Percentiles rank a stretch among this genome's conserved stretches.
Evolutionary conservation across 1,140 invertebrate genomes (phyloP).

Genomic region (Nephila pilipes): DNA sequence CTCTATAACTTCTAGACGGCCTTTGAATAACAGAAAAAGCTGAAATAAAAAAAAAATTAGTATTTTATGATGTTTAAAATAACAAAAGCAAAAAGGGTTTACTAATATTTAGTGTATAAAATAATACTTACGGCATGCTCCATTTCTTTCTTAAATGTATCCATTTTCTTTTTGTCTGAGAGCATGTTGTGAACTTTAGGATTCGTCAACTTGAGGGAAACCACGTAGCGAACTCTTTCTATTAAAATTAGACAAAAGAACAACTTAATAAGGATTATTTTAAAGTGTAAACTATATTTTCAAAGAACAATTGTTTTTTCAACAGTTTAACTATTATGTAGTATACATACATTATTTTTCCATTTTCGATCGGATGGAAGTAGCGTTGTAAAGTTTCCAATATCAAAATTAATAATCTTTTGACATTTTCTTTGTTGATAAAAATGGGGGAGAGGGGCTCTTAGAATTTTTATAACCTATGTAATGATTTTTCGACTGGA

Average conservation of each 20-base stretch:
- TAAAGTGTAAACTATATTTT: background rate
- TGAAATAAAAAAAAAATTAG: slow-evolving; percentile 50
- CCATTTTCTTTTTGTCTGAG: slow-evolving; percentile 62
- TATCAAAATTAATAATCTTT: too few relatives aligned
- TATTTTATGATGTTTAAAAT: background rate
- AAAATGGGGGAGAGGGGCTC: too few relatives aligned
- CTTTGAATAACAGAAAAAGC: slow-evolving; percentile 68
- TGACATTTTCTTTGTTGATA: too few relatives aligned
- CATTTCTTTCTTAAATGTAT: slow-evolving; percentile 75
- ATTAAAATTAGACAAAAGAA: background rate
- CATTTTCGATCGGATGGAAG: too few relatives aligned
- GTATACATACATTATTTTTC: too few relatives aligned
- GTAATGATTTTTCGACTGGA: too few relatives aligned
- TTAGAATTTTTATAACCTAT: too few relatives aligned
- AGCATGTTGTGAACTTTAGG: slow-evolving; percentile 66
- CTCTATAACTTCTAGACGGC: slow-evolving; percentile 63
- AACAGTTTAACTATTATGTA: too few relatives aligned
- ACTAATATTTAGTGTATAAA: too few relatives aligned
- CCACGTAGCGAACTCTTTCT: slow-evolving; percentile 63
- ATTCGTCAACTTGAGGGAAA: slow-evolving; percentile 69
- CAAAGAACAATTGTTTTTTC: too few relatives aligned
- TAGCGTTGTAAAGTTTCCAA: too few relatives aligned
- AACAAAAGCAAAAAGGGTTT: background rate
- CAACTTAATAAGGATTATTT: background rate
- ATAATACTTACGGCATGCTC: slow-evolving; percentile 65